Conservation (phyloP, 1,140 invertebrate genomes). For the Ptiloglossa arizonensis region DNA sequence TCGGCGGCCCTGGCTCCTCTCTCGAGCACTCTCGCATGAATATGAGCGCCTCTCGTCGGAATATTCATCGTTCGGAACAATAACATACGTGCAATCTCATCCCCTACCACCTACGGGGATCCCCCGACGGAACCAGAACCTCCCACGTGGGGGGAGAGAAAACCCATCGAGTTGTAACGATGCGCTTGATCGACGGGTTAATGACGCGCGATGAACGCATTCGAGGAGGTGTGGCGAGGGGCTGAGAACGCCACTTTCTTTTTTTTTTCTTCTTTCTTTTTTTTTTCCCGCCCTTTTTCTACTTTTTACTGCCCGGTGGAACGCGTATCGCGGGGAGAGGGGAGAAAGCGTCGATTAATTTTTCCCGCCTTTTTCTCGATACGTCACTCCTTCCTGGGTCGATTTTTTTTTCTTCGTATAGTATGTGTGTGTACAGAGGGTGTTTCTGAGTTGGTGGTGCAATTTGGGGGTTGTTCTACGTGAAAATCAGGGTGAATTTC, state of each 20-base stretch:
- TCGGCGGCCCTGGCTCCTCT: constrained; percentile 1
- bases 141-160: background rate
- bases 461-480: too few species aligned
- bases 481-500: too few species aligned
- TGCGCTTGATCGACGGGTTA: constrained; percentile 20
- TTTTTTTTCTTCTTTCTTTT: background rate
- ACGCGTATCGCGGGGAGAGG: background rate
- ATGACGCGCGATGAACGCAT: constrained; percentile 35
- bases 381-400: too few species aligned
- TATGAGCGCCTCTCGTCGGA: constrained; percentile 1
- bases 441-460: too few species aligned
- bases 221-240: too few species aligned
- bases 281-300: background rate
- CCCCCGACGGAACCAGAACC: too few species aligned
- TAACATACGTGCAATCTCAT: constrained; percentile 29
- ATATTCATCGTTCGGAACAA: constrained; percentile 36
- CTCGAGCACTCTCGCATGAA: constrained; percentile 8
- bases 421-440: too few species aligned
- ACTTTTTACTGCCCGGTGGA: background rate
- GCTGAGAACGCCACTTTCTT: background rate
- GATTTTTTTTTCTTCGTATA: too few species aligned
- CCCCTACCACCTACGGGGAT: background rate
- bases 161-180: constrained; percentile 20
- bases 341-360: too few species aligned
- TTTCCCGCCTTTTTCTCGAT: too few species aligned